These are phyloP conservation scores for Synchiropus splendidus DNA, from an alignment of 2,113 vertebrate genomes.

Conservation along the genomic window DNA sequence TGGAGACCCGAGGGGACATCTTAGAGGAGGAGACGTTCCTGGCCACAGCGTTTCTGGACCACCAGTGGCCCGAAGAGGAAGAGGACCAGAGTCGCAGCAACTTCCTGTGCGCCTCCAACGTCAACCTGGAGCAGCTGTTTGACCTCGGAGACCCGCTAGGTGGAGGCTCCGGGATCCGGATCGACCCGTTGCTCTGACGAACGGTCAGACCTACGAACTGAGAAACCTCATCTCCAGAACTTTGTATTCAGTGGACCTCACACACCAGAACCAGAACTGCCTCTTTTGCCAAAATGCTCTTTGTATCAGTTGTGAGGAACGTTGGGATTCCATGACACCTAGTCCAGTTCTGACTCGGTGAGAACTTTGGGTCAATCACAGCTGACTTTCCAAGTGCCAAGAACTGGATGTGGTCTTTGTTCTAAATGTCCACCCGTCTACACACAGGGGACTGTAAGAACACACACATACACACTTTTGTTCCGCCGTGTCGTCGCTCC, in stretches of 20 bases:
- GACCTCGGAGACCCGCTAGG: conserved; percentile 64
- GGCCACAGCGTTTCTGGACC: conserved; percentile 83
- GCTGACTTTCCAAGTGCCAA: conserved; percentile 49
- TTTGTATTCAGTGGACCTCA: background rate
- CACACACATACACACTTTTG: too few species aligned
- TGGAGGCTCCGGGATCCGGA: conserved; percentile 62
- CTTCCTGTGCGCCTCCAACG: conserved; percentile 65
- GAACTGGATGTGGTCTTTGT: conserved; percentile 2
- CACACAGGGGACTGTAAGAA: too few species aligned
- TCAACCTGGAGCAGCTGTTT: conserved; percentile 77
- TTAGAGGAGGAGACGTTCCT: conserved; percentile 83
- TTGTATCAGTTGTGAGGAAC: too few species aligned
- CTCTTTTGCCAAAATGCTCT: background rate
- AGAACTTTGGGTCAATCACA: conserved; percentile 36
- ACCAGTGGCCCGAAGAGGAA: conserved; percentile 83
- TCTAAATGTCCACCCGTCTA: too few species aligned
- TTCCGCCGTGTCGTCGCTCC: conserved; percentile 1
- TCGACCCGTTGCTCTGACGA: conserved; percentile 67
- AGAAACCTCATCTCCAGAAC: conserved; percentile 1
- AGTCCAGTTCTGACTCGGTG: background rate
- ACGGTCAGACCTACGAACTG: too few species aligned
- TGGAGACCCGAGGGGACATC: conserved; percentile 40
- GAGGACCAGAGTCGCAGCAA: conserved; percentile 62
- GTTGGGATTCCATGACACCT: background rate
- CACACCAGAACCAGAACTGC: too few species aligned